Conservation (phyloP, 2,113 vertebrate species). For the Leptosomus discolor region DNA sequence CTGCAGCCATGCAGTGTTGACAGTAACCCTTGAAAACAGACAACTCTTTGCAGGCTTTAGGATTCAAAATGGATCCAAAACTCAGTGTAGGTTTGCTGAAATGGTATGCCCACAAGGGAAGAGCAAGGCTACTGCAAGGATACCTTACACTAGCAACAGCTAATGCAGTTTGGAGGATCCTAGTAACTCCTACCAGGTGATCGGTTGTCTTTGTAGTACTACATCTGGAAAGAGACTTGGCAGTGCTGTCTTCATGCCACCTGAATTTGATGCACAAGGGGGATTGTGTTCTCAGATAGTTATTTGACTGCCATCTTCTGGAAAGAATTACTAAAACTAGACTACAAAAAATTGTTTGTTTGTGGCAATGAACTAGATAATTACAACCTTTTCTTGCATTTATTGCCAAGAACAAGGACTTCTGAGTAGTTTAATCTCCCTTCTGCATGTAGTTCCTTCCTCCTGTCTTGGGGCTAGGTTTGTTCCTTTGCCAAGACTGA, state of each 20-base stretch:
- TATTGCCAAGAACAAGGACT: background rate
- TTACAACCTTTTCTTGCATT: background rate
- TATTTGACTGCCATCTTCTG: background rate
- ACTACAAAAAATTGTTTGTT: background rate
- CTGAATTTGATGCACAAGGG: background rate
- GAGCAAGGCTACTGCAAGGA: background rate
- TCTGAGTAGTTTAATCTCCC: background rate
- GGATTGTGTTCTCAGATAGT: background rate
- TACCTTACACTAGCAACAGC: background rate
- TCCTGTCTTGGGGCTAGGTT: background rate
- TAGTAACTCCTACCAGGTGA: background rate
- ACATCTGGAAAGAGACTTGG: background rate
- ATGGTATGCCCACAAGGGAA: background rate
- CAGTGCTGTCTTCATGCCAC: background rate
- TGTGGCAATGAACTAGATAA: background rate
- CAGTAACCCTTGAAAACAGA: background rate
- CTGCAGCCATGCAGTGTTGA: background rate
- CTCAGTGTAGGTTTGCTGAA: background rate
- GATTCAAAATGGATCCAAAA: background rate
- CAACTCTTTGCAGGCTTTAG: background rate
- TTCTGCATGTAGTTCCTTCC: background rate
- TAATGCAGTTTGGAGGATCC: background rate
- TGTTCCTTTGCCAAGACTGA: background rate
- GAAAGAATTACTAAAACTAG: background rate
- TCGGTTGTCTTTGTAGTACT: background rate